Base-by-base conservation (phyloP, 1,140 invertebrate species). In the Drosophila littoralis region DNA sequence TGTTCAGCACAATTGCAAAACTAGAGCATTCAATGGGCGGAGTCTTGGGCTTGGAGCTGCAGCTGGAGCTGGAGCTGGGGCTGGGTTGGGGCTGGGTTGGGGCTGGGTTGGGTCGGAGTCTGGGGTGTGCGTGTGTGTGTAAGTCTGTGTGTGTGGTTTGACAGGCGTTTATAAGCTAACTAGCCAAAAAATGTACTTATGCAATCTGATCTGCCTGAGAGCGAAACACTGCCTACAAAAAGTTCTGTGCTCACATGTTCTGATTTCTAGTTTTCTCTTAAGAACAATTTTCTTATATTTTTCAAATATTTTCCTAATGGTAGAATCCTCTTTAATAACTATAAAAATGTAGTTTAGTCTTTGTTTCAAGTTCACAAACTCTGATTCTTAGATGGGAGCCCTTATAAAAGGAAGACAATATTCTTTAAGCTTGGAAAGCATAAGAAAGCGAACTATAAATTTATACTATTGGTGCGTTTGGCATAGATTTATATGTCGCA, bases 11-110 rank as follows among this genome's bases (percentile, higher is more conserved):
- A 28, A 46, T 63, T 61, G 6, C 50, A 33, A 74, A 74, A 74
- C 40, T 69, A 58, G 71, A 74, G 65, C 65, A 40, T 40, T 28
- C n/a, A n/a, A n/a, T 17, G 50, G 50, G 32, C n/a, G 51, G 46
- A n/a, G 12, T 12, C 15, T 28, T 12, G 46, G 46, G 17, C 3
- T 42, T 10, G 13, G 28, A 12, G n/a, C 28, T 50, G 35, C 9
- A 8, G 2, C 36, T 22, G 28, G 38, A 46, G 9, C 52, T 28
- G 66, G 42, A 28, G 10, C 17, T 17, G 17, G 17, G 12, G 22
- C 15, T 17, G 7, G 50, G n/a, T 15, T 28, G 36, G 17, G 10
- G n/a, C 38, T 28, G 36, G 17, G 10, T 4, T 38, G 15, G 52
- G 28, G 6, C 12, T n/a, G 1, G n/a, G 6, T 51, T 22, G 9